phyloP scores from a whole-genome alignment of 1,140 invertebrate genomes.

The Ceratosolen solmsi region DNA sequence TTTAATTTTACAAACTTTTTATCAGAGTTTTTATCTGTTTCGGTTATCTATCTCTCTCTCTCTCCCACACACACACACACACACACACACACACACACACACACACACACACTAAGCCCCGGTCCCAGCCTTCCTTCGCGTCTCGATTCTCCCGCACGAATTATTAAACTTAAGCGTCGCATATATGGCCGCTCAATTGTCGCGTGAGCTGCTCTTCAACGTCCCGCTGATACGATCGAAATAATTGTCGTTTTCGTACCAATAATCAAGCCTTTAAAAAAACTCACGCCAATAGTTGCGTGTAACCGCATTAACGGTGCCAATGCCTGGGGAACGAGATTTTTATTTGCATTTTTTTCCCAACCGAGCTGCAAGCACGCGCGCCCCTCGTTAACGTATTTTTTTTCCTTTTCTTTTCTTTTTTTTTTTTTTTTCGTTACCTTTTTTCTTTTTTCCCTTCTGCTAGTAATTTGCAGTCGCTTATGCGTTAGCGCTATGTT shows the following conservation, averaged over 20 bases:
- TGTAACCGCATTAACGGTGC: not conserved
- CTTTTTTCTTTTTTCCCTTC: too few relatives aligned
- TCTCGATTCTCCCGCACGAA: not conserved
- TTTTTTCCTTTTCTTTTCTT: too few relatives aligned
- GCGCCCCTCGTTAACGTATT: not conserved
- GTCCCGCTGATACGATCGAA: not conserved
- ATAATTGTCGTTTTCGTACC: slow-evolving; percentile 4
- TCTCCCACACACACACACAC: too few relatives aligned
- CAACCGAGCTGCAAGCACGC: not conserved
- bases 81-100: too few relatives aligned
- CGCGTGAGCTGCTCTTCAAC: not conserved
- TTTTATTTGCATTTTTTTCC: slow-evolving; percentile 13
- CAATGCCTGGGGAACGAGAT: not conserved
- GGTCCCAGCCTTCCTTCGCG: not conserved
- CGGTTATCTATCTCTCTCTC: too few relatives aligned
- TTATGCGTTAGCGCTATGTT: not conserved
- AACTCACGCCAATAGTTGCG: not conserved
- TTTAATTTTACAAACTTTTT: slow-evolving; percentile 28
- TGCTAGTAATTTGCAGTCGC: not conserved
- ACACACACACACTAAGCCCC: too few relatives aligned
- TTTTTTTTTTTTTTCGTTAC: too few relatives aligned
- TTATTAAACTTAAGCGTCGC: not conserved
- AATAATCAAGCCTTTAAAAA: slow-evolving; percentile 1
- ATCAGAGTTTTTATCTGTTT: too few relatives aligned
- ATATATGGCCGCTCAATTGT: not conserved